These are phyloP conservation scores for Aplidium turbinatum DNA, from an alignment of 23 tunicate genomes.

Conservation along the genomic window DNA sequence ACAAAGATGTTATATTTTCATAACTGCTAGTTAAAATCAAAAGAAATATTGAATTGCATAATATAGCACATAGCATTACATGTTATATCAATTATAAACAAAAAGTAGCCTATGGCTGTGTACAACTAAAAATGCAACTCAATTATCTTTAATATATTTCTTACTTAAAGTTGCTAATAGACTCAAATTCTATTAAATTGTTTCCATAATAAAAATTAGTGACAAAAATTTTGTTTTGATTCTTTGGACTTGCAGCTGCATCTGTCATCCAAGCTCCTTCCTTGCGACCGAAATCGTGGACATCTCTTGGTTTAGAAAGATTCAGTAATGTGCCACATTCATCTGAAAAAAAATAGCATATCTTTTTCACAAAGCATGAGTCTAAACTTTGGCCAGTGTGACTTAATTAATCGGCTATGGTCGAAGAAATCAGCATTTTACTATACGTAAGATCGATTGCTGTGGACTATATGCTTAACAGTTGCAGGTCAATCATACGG, in stretches of 20 bases:
- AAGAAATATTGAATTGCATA: too few species aligned
- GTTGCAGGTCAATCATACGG: too few species aligned
- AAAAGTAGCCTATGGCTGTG: background rate
- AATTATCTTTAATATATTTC: background rate
- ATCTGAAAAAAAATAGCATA: too few species aligned
- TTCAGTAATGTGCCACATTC: slow-evolving; percentile 74
- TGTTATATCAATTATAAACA: background rate
- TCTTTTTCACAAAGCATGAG: too few species aligned
- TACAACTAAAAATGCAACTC: background rate
- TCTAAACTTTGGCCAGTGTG: too few species aligned
- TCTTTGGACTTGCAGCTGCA: slow-evolving; percentile 8
- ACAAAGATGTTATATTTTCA: too few species aligned
- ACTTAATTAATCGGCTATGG: too few species aligned
- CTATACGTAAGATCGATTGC: too few species aligned
- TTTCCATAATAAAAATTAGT: slow-evolving; percentile 93
- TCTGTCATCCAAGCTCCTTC: slow-evolving; percentile 96
- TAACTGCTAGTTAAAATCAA: too few species aligned
- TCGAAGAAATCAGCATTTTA: too few species aligned
- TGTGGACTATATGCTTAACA: too few species aligned
- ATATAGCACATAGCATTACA: too few species aligned
- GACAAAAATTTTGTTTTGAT: slow-evolving; percentile 59
- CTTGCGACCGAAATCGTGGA: slow-evolving; percentile 72
- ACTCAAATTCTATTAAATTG: slow-evolving; percentile 75
- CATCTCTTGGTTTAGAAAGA: slow-evolving; percentile 48
- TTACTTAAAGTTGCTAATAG: slow-evolving; percentile 57